Evolutionary conservation across 2,797 vertebrate species (phyloP).

Genomic region (Anguilla anguilla): DNA sequence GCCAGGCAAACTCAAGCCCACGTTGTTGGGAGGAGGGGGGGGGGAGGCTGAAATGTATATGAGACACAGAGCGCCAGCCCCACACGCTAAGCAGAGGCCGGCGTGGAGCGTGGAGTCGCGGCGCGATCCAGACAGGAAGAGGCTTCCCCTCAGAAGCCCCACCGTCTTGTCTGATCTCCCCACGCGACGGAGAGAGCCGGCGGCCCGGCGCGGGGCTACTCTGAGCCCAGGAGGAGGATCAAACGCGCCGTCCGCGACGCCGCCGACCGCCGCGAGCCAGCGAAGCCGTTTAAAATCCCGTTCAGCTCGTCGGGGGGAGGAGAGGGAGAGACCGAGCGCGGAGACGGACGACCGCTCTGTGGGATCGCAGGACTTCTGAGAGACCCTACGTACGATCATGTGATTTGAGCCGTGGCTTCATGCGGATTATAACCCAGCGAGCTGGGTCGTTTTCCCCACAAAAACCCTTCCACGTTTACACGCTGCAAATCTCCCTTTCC

Average conservation of each 20-base stretch:
- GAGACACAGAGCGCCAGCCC: background rate
- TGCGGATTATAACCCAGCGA: background rate
- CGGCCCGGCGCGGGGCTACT: background rate
- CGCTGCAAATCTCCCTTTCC: background rate
- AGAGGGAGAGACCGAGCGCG: background rate
- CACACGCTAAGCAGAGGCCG: background rate
- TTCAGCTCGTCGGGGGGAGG: background rate
- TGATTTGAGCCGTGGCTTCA: background rate
- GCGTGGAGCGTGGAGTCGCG: background rate
- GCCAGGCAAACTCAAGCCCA: slow-evolving; percentile 6
- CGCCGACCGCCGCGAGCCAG: background rate
- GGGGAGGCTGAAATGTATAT: too few relatives aligned
- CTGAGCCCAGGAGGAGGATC: background rate
- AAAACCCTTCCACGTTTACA: background rate
- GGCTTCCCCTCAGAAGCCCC: background rate
- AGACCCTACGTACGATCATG: background rate
- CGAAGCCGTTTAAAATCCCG: background rate
- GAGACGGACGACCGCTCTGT: background rate
- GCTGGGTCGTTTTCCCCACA: background rate
- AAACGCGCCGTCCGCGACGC: background rate
- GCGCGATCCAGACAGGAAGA: background rate
- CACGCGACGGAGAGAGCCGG: background rate
- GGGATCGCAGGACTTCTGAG: background rate
- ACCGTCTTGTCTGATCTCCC: background rate
- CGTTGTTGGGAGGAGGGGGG: too few relatives aligned